These are phyloP conservation scores for Nephrotoma appendiculata DNA, from an alignment of 2,888 invertebrate genomes.

Conservation along the genomic window DNA sequence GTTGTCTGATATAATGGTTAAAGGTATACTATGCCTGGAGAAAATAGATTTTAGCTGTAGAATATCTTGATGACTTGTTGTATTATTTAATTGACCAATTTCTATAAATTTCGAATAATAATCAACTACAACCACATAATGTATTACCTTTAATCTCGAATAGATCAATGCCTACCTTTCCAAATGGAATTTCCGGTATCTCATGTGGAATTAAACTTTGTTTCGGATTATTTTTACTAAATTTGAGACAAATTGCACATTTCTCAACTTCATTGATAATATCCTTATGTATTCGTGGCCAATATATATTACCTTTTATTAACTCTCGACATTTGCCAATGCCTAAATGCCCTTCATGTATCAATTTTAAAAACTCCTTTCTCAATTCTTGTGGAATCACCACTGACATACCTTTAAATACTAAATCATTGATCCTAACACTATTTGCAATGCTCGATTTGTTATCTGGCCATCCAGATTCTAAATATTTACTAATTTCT, in stretches of 20 bases:
- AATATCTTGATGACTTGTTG: no score
- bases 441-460: background rate
- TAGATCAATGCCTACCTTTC: slow-evolving; percentile 5
- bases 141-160: no score
- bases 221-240: slow-evolving; percentile 12
- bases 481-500: background rate
- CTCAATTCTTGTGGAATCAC: slow-evolving; percentile 14
- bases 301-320: slow-evolving; percentile 15
- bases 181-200: slow-evolving; percentile 2
- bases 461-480: background rate
- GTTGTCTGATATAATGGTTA: background rate
- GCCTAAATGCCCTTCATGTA: slow-evolving; percentile 18
- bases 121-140: slow-evolving; percentile 1
- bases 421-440: slow-evolving; percentile 6
- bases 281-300: slow-evolving; percentile 12
- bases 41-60: no score
- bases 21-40: background rate
- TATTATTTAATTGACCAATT: no score
- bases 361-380: slow-evolving; percentile 14
- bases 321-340: slow-evolving; percentile 15
- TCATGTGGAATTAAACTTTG: slow-evolving; percentile 3
- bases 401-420: slow-evolving; percentile 11
- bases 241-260: slow-evolving; percentile 9
- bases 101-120: slow-evolving; percentile 8
- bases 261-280: no score